phyloP scores from a whole-genome alignment of 1,140 invertebrate genomes.

The Agrypnia vestita region DNA sequence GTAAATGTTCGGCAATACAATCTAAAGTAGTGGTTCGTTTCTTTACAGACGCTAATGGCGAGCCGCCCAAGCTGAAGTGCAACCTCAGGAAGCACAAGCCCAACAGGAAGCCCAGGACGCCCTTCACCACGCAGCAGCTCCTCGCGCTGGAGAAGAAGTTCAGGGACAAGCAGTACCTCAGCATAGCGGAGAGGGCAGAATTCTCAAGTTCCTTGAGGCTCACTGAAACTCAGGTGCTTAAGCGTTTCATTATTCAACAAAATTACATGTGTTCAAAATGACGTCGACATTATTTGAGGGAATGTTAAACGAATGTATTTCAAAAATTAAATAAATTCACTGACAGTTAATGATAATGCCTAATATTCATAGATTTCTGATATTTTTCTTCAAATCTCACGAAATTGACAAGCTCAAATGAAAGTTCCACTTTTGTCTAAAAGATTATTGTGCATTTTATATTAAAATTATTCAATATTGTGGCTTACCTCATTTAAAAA shows the following conservation, averaged over 20 bases:
- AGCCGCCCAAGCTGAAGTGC: constrained; percentile 90
- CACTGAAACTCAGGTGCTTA: constrained; percentile 92
- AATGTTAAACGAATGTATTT: no score
- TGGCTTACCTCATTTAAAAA: no score
- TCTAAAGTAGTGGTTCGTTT: constrained; percentile 52
- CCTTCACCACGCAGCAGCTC: constrained; percentile 97
- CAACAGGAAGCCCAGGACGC: constrained; percentile 96
- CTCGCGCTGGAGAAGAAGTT: constrained; percentile 97
- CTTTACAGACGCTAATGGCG: constrained; percentile 78
- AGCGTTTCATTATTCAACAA: constrained; percentile 1
- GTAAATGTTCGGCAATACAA: constrained; percentile 42
- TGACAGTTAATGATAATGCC: no score
- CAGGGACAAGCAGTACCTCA: constrained; percentile 95
- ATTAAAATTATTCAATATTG: no score
- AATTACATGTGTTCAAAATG: no score
- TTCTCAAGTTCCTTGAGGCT: constrained; percentile 94
- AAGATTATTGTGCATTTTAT: no score
- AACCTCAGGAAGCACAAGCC: constrained; percentile 94
- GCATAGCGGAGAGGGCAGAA: constrained; percentile 96
- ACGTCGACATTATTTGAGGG: no score
- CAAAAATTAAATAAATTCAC: no score
- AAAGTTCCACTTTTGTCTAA: no score
- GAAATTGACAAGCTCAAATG: no score
- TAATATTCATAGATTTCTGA: no score
- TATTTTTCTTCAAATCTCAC: no score